Conservation (phyloP, 2,797 vertebrate genomes). For the Gallirallus australis region DNA sequence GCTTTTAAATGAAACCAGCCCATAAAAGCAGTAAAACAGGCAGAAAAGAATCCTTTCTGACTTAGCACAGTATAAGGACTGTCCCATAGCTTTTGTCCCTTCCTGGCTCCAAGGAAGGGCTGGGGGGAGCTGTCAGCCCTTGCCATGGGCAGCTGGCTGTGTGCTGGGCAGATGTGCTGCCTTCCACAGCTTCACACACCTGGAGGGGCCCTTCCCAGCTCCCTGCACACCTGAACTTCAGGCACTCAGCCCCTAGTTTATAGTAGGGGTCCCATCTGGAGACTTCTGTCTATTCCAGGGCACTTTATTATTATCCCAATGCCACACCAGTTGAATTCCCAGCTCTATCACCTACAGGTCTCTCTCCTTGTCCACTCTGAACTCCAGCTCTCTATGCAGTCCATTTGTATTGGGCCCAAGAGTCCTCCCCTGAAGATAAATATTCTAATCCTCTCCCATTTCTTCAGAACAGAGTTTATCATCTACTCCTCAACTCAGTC, state of each 20-base stretch:
- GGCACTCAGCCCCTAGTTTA: background rate
- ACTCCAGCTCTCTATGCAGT: background rate
- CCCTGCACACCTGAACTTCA: background rate
- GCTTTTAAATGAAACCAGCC: background rate
- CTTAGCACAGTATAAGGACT: rapidly evolving
- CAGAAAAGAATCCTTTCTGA: background rate
- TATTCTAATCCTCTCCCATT: background rate
- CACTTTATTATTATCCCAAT: background rate
- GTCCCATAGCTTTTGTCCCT: background rate
- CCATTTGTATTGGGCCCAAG: background rate
- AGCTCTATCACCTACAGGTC: background rate
- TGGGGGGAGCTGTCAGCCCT: background rate
- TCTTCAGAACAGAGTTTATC: background rate
- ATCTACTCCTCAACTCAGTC: background rate
- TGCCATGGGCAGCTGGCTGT: background rate
- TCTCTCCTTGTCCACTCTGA: background rate
- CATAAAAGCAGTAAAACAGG: background rate
- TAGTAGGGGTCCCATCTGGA: background rate
- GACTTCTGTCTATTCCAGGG: background rate
- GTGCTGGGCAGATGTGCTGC: background rate
- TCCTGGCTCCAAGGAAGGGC: background rate
- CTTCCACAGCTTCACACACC: too few species aligned
- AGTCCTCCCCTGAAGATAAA: background rate
- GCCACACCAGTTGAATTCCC: background rate
- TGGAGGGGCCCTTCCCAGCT: background rate